Conservation (phyloP, 2,888 invertebrate species). For the Geophilus truncorum region DNA sequence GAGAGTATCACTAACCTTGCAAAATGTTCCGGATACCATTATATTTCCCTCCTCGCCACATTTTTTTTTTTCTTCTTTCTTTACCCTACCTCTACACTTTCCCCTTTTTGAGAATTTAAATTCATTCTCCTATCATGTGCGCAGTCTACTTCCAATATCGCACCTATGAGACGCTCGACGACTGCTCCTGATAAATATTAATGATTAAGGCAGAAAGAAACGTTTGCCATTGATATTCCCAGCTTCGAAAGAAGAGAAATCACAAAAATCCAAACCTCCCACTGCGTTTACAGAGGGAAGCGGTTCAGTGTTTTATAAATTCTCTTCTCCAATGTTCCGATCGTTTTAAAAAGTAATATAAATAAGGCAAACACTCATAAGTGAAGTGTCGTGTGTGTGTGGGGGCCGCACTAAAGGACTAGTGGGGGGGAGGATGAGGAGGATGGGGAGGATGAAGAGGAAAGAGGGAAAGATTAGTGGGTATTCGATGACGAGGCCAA, state of each 20-base stretch:
- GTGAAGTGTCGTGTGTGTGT: background rate
- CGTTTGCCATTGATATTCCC: slow-evolving; percentile 21
- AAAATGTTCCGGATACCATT: background rate
- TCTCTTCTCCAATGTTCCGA: background rate
- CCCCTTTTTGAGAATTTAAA: slow-evolving; percentile 19
- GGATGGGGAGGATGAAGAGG: no score
- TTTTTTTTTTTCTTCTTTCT: background rate
- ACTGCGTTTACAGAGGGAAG: background rate
- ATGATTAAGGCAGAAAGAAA: slow-evolving; percentile 18
- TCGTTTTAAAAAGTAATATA: background rate
- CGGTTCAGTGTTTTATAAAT: background rate
- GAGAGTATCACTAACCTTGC: background rate
- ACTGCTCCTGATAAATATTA: slow-evolving; percentile 20
- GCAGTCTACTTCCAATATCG: slow-evolving; percentile 17
- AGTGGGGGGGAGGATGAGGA: no score
- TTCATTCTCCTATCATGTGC: slow-evolving; percentile 9
- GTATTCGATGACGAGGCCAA: slow-evolving; percentile 25
- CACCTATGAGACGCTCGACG: slow-evolving; percentile 21
- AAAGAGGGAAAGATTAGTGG: background rate
- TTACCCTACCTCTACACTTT: no score
- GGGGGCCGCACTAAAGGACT: no score
- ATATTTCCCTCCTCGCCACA: background rate
- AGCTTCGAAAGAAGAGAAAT: background rate
- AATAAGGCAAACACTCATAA: background rate
- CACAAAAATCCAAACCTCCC: slow-evolving; percentile 17